Percentiles rank a stretch among this genome's conserved stretches.
Evolutionary conservation across 2,797 vertebrate species (phyloP).

Genomic region (Odontamblyopus lacepedii): DNA sequence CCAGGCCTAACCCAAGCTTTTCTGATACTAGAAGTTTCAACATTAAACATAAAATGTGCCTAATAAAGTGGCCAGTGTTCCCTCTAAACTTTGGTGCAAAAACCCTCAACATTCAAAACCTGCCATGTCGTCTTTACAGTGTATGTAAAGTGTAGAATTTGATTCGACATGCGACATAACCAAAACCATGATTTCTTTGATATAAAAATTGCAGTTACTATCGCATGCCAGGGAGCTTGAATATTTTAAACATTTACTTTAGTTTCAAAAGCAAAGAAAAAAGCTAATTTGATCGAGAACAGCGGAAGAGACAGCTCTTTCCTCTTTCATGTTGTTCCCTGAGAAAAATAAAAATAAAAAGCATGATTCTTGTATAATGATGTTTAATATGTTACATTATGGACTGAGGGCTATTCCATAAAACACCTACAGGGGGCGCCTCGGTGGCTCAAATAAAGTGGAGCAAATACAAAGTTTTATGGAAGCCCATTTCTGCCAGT

Average conservation of each 20-base stretch:
- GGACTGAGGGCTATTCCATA: background rate
- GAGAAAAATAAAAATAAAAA: constrained; percentile 47
- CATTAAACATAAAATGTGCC: background rate
- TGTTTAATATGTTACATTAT: background rate
- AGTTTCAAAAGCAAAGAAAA: background rate
- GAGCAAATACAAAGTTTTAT: background rate
- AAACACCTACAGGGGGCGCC: background rate
- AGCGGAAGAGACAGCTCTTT: constrained; percentile 11
- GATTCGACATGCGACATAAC: constrained; percentile 21
- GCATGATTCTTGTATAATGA: background rate
- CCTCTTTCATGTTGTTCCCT: constrained; percentile 37
- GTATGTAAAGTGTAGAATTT: constrained; percentile 24
- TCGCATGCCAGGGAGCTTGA: background rate
- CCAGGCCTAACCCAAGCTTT: background rate
- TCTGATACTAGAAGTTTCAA: too few species aligned
- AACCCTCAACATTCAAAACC: constrained; percentile 56
- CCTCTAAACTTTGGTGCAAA: constrained; percentile 66
- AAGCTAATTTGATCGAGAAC: constrained; percentile 5
- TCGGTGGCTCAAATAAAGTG: background rate
- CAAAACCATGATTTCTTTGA: constrained; percentile 8
- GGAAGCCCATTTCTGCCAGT: too few species aligned
- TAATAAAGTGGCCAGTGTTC: constrained; percentile 13
- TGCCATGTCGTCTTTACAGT: constrained; percentile 19
- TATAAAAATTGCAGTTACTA: background rate
- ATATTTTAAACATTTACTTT: constrained; percentile 1